These are phyloP conservation scores for Pollimyrus isidori DNA, from an alignment of 2,113 vertebrate species.

Conservation along the genomic window DNA sequence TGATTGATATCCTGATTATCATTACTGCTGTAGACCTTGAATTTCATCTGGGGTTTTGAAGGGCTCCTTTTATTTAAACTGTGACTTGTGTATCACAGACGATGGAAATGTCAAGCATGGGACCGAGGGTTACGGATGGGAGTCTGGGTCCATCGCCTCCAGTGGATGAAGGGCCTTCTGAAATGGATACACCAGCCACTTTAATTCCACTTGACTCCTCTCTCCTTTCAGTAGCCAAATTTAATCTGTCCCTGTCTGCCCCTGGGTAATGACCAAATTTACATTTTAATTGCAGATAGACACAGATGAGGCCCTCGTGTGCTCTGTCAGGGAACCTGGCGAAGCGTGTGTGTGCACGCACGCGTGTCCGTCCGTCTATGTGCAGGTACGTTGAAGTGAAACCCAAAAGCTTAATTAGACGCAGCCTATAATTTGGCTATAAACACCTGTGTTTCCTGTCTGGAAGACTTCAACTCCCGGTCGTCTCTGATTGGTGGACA, in stretches of 20 bases:
- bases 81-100: background rate
- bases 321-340: background rate
- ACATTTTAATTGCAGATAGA: slow-evolving; percentile 12
- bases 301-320: background rate
- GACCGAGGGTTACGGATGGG: background rate
- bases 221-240: slow-evolving; percentile 6
- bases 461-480: background rate
- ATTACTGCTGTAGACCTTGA: background rate
- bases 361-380: background rate
- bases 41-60: background rate
- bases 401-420: background rate
- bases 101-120: background rate
- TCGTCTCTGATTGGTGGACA: background rate
- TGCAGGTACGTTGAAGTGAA: background rate
- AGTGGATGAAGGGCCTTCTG: background rate
- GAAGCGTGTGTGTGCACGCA: too few relatives aligned
- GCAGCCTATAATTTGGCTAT: background rate
- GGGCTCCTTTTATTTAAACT: background rate
- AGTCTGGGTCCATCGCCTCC: background rate
- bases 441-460: background rate
- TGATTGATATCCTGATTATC: background rate
- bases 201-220: background rate
- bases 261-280: slow-evolving; percentile 2
- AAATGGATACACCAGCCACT: background rate
- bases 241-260: slow-evolving; percentile 4